These are phyloP conservation scores for Acrocephalus scirpaceus DNA, from an alignment of 2,797 vertebrate species.

Conservation along the genomic window DNA sequence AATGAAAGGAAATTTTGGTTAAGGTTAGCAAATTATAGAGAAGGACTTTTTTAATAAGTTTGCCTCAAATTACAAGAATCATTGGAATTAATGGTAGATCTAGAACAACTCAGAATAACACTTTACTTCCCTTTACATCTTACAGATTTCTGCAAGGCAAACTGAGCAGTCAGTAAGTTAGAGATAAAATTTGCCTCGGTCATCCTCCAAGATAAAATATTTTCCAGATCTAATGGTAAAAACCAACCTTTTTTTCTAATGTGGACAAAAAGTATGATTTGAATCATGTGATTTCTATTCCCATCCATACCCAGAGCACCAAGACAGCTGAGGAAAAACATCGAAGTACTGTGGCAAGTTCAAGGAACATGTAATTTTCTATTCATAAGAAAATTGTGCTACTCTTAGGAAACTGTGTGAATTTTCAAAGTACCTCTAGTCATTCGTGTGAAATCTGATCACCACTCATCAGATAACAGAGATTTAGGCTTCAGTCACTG, in stretches of 20 bases:
- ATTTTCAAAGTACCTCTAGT: neutral
- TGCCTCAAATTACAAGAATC: neutral
- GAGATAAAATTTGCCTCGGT: neutral
- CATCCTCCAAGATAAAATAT: neutral
- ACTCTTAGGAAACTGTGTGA: neutral
- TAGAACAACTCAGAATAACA: neutral
- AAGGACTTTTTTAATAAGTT: neutral
- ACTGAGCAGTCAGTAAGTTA: neutral
- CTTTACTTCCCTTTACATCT: neutral
- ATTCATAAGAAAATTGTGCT: neutral
- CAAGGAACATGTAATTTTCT: neutral
- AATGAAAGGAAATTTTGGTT: neutral
- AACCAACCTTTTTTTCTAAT: neutral
- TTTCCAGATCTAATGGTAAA: neutral
- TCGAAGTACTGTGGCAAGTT: neutral
- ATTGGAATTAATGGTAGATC: neutral
- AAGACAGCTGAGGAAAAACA: neutral
- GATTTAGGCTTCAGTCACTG: neutral
- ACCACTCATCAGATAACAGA: neutral
- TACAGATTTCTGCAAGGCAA: neutral
- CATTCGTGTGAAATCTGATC: neutral
- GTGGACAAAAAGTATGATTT: neutral
- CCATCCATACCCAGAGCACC: neutral
- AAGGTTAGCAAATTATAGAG: neutral
- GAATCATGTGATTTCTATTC: neutral